phyloP scores from a whole-genome alignment of 64 coral and sea anemone species.

The Porites lutea region DNA sequence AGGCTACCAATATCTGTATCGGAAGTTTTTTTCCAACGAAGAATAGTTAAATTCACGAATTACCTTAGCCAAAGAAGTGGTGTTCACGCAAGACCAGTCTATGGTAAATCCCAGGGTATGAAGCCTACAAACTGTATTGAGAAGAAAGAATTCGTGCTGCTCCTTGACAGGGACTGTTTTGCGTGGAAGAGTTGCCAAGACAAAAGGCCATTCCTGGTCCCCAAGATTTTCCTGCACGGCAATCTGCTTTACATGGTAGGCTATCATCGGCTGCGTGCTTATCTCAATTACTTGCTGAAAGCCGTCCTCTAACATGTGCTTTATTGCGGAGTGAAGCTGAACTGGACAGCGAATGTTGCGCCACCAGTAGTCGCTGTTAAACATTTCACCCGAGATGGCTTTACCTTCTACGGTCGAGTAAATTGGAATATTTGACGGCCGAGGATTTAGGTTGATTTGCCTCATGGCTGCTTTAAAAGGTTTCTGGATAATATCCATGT shows the following conservation, averaged over 20 bases:
- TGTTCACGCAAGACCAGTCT: conserved; percentile 58
- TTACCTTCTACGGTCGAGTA: conserved; percentile 69
- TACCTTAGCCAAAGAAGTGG: conserved; percentile 24
- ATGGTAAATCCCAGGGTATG: conserved; percentile 44
- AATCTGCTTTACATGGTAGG: conserved; percentile 74
- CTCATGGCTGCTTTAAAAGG: conserved; percentile 12
- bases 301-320: conserved; percentile 36
- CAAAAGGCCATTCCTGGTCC: conserved; percentile 26
- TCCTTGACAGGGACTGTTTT: conserved; percentile 60
- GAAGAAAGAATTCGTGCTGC: conserved; percentile 60
- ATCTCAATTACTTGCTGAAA: conserved; percentile 76
- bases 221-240: conserved; percentile 30
- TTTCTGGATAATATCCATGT: conserved; percentile 67
- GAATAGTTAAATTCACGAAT: conserved; percentile 57
- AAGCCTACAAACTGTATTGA: conserved; percentile 66
- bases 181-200: conserved; percentile 53
- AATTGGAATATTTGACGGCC: conserved; percentile 43
- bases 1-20: conserved; percentile 13
- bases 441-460: conserved; percentile 28
- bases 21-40: conserved; percentile 68
- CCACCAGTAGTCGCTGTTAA: conserved; percentile 84
- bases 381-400: conserved; percentile 4
- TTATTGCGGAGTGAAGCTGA: conserved; percentile 50
- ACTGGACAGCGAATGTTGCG: conserved; percentile 78
- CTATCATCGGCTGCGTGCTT: conserved; percentile 66